phyloP scores from a whole-genome alignment of 2,113 vertebrate species.

The Myxocyprinus asiaticus region DNA sequence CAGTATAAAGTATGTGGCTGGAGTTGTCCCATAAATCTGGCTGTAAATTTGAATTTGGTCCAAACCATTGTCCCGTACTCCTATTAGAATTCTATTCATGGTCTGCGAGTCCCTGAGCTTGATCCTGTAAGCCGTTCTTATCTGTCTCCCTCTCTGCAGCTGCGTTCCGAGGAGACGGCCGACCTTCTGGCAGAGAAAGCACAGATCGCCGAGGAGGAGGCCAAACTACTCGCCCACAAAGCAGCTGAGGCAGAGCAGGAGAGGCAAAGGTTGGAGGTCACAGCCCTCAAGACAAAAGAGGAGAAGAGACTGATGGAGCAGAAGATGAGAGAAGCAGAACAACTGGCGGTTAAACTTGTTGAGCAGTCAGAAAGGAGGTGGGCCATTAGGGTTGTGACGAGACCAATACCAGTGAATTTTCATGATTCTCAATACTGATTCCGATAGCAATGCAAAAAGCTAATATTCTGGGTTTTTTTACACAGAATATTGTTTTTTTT shows the following conservation, averaged over 20 bases:
- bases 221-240: constrained; percentile 89
- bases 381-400: neutral
- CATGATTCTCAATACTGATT: too few species aligned
- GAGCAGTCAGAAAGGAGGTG: constrained; percentile 91
- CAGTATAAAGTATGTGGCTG: too few species aligned
- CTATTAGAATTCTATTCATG: constrained; percentile 26
- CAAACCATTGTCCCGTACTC: constrained; percentile 1
- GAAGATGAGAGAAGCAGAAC: constrained; percentile 91
- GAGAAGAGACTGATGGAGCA: constrained; percentile 92
- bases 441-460: too few species aligned
- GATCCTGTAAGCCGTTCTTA: constrained; percentile 1
- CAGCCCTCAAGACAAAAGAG: constrained; percentile 89
- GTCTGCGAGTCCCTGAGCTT: constrained; percentile 8
- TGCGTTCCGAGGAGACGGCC: constrained; percentile 88
- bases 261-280: constrained; percentile 85
- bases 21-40: too few species aligned
- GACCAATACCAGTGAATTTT: too few species aligned
- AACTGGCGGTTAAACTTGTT: constrained; percentile 87
- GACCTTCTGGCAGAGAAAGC: constrained; percentile 92
- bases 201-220: constrained; percentile 91
- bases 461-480: too few species aligned
- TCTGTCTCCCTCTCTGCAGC: constrained; percentile 61
- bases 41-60: too few species aligned
- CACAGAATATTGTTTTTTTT: too few species aligned
- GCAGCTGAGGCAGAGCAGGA: constrained; percentile 92